Base-by-base conservation (phyloP, 2,797 vertebrate species). In the Xenops minutus region DNA sequence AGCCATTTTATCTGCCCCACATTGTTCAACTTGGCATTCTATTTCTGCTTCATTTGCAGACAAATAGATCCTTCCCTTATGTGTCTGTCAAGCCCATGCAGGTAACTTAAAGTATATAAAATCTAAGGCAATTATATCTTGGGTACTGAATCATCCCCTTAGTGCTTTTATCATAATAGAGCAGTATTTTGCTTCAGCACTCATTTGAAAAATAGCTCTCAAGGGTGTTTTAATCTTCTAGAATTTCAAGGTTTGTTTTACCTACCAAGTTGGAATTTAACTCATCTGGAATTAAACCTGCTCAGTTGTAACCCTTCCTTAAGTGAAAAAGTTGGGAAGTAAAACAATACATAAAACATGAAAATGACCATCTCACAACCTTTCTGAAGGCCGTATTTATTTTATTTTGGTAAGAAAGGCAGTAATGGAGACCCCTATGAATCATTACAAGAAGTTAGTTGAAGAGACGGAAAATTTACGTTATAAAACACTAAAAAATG, bases 201-300 rank as follows among this genome's bases (percentile, higher is more conserved):
- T 93, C 39, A 24, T 90, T 93, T 90, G 2, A 88, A 92, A 95
- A 78, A 68, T 68, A 72, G 32, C 17, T 96, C 66, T 94, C 59
- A 61, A 23, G 27, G 21, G 10, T 88, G 30, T 32, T 93, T 86
- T 90, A 84, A 61, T 96, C 54, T 93, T 66, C 26, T 43, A 86
- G 62, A 51, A 62, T 86, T 91, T 87, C 54, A 66, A 84, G 39
- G 67, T 90, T 89, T 89, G 62, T 87, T 95, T 96, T 91, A 69
- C 51, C 46, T 92, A 41, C 11, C 0, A 13, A 39, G 51, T 19
- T 85, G 39, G 29, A 84, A 67, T 88, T 93, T 58, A 75, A 62
- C 88, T 93, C 30, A 48, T 69, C 36, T 86, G 51, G 48, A 91
- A 36, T 32, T 92, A 51, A 59, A 89, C 62, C 20, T 79, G 51